Conservation (phyloP, 2,888 invertebrate genomes). For the Stenodema calcarata region DNA sequence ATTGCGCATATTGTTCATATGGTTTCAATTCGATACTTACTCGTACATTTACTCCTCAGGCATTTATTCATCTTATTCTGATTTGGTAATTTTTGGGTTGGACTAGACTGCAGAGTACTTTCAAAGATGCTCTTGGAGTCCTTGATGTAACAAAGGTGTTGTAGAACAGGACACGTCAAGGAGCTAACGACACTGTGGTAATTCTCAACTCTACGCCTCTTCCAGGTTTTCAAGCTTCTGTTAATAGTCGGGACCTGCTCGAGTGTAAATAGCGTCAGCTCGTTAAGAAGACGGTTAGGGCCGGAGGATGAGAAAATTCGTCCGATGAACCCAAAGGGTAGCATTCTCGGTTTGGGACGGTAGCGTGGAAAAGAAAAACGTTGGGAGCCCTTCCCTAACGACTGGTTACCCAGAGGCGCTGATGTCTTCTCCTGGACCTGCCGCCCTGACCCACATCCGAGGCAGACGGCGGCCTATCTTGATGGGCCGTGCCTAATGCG, state of each 20-base stretch:
- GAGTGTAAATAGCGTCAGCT: conserved; percentile 36
- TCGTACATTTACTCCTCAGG: too few species aligned
- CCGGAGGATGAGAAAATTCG: conserved; percentile 23
- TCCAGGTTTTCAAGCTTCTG: background rate
- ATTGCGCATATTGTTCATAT: too few species aligned
- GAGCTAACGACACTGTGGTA: background rate
- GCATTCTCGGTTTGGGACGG: background rate
- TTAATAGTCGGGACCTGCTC: conserved; percentile 17
- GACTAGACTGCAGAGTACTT: background rate
- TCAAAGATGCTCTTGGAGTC: background rate
- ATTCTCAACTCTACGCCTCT: conserved; percentile 6
- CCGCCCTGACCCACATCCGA: conserved; percentile 19
- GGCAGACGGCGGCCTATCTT: conserved; percentile 43
- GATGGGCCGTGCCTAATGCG: conserved; percentile 36
- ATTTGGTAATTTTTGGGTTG: too few species aligned
- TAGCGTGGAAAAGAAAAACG: conserved; percentile 26
- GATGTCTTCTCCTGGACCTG: conserved; percentile 1
- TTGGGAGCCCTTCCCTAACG: conserved; percentile 5
- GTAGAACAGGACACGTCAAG: background rate
- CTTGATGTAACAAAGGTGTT: background rate
- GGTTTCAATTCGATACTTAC: too few species aligned
- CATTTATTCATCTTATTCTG: too few species aligned
- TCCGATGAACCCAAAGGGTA: background rate
- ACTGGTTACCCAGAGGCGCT: conserved; percentile 33
- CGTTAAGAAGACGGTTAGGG: background rate